These are phyloP conservation scores for Montipora capitata DNA, from an alignment of 92 coral and sea anemone species.

Conservation along the genomic window DNA sequence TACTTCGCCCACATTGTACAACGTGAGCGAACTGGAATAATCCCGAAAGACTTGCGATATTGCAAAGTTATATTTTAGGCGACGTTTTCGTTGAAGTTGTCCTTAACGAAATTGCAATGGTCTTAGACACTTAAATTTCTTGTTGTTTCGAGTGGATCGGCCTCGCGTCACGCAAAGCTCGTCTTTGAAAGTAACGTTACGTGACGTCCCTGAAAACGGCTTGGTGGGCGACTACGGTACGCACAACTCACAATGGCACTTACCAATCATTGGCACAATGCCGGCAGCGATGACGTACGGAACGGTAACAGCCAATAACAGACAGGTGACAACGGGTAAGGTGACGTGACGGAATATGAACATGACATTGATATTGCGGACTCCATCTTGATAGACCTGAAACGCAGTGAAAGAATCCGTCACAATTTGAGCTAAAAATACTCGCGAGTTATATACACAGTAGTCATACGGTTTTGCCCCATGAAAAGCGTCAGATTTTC, in stretches of 20 bases:
- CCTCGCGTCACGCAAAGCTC: too few relatives aligned
- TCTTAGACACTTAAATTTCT: too few relatives aligned
- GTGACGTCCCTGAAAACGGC: too few relatives aligned
- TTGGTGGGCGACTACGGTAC: too few relatives aligned
- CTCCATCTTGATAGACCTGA: constrained; percentile 96
- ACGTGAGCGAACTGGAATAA: neutral
- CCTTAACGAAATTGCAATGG: too few relatives aligned
- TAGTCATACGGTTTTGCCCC: too few relatives aligned
- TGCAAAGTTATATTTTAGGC: too few relatives aligned
- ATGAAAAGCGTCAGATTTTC: too few relatives aligned
- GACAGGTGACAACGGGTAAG: constrained; percentile 88
- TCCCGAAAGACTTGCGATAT: neutral
- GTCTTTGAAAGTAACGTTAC: too few relatives aligned
- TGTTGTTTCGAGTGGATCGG: too few relatives aligned
- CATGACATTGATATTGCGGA: constrained; percentile 89
- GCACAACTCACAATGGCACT: neutral
- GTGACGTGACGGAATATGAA: constrained; percentile 87
- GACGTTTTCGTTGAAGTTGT: too few relatives aligned
- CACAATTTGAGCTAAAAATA: neutral
- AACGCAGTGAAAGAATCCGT: neutral
- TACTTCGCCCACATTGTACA: too few relatives aligned
- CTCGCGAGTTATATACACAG: neutral
- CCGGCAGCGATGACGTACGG: constrained; percentile 97
- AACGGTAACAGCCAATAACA: constrained; percentile 86
- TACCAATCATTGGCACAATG: constrained; percentile 89